A percentile compares a stretch with the other conserved stretches of the same genome.
Evolutionary conservation across 2,113 vertebrate species (phyloP).

Genomic region (Chrysemys picta): DNA sequence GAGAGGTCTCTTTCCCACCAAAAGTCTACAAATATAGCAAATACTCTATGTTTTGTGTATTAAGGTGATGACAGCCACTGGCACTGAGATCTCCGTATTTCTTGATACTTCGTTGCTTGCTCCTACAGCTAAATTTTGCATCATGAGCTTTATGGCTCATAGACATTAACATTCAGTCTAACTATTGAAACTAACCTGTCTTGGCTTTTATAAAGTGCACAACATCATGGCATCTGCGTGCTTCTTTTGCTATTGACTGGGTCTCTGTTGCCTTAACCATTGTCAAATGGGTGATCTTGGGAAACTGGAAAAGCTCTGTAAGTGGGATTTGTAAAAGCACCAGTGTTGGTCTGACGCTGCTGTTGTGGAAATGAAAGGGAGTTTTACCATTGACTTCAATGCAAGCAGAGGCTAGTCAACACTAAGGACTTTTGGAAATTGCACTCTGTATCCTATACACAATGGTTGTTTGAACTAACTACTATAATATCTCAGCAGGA

Average conservation of each 20-base stretch:
- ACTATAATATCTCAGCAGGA: neutral
- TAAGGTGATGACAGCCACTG: neutral
- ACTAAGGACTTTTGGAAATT: neutral
- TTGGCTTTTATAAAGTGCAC: neutral
- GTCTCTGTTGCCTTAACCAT: neutral
- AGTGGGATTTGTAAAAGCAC: neutral
- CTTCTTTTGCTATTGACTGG: neutral
- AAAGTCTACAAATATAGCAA: neutral
- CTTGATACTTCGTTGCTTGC: neutral
- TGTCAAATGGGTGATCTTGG: neutral
- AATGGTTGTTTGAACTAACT: neutral
- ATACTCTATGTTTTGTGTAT: neutral
- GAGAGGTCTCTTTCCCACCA: neutral
- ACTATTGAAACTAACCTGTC: neutral
- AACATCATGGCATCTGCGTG: fast-evolving
- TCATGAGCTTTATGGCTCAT: neutral
- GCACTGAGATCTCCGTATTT: neutral
- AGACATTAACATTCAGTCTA: neutral
- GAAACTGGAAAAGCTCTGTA: neutral
- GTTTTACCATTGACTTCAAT: neutral
- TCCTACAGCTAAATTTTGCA: neutral
- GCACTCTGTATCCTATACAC: neutral
- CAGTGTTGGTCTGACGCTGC: neutral
- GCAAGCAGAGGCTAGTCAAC: neutral
- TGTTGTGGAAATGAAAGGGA: neutral